Conservation (phyloP, 2,113 vertebrate species). For the Gavialis gangeticus region DNA sequence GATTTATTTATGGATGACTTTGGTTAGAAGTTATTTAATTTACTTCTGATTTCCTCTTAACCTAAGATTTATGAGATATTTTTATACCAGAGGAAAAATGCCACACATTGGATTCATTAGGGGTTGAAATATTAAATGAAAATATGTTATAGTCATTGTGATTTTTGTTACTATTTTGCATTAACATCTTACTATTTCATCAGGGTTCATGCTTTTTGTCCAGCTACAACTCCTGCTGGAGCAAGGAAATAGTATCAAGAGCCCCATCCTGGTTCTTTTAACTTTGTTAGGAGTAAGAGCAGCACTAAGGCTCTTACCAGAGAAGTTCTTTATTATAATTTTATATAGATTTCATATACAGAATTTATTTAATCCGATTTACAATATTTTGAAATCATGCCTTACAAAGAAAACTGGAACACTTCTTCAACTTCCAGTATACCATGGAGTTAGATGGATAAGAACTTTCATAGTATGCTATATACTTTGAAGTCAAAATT, state of each 20-base stretch:
- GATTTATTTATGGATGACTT: constrained; percentile 56
- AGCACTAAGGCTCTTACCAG: background rate
- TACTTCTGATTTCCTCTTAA: constrained; percentile 52
- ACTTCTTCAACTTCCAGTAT: background rate
- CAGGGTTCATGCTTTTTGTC: background rate
- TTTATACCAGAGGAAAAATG: constrained; percentile 67
- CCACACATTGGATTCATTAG: constrained; percentile 65
- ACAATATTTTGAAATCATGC: background rate
- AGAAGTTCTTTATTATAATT: background rate
- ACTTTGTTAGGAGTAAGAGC: background rate
- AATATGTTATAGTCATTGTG: background rate
- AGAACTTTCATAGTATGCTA: background rate
- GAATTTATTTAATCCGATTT: background rate
- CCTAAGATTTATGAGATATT: constrained; percentile 30
- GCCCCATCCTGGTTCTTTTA: background rate
- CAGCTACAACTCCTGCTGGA: background rate
- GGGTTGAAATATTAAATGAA: constrained; percentile 67
- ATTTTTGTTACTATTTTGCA: background rate
- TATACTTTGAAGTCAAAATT: background rate
- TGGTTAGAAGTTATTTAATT: constrained; percentile 39
- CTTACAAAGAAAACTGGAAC: background rate
- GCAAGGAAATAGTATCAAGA: background rate
- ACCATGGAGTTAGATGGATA: background rate
- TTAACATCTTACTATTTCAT: background rate
- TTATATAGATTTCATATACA: background rate